phyloP scores from a whole-genome alignment of 2,797 vertebrate species.

The Crenuchus spilurus region DNA sequence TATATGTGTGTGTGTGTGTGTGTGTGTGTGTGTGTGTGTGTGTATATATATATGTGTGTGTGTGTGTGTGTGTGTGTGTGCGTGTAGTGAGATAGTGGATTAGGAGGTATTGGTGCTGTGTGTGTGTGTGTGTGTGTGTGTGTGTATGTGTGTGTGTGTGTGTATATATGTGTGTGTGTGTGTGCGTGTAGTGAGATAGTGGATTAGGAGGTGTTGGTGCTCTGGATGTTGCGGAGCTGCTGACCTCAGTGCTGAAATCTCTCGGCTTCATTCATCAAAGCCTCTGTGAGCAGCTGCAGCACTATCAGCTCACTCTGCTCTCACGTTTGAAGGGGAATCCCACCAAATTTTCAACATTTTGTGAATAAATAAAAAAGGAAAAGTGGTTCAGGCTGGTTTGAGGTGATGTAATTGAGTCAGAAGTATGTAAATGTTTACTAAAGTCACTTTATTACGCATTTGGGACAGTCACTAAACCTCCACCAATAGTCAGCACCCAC shows the following conservation, averaged over 20 bases:
- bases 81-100: constrained; percentile 39
- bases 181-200: constrained; percentile 6
- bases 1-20: too few relatives aligned
- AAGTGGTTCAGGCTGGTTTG: too few relatives aligned
- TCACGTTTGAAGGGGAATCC: too few relatives aligned
- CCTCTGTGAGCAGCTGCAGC: constrained; percentile 46
- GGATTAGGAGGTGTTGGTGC: constrained; percentile 54
- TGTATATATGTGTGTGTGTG: background rate
- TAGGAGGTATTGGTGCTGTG: constrained; percentile 43
- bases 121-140: background rate
- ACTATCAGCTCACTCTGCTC: constrained; percentile 27
- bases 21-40: background rate
- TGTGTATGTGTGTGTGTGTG: background rate
- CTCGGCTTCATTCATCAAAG: constrained; percentile 58
- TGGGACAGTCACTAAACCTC: too few relatives aligned
- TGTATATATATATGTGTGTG: background rate
- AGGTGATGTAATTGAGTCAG: too few relatives aligned
- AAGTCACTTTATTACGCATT: too few relatives aligned
- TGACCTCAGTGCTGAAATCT: constrained; percentile 52
- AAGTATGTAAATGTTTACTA: too few relatives aligned
- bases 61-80: too few relatives aligned
- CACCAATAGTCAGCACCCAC: too few relatives aligned
- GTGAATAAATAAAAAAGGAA: background rate
- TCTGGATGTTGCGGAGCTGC: constrained; percentile 50
- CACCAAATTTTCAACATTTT: too few relatives aligned